Evolutionary conservation across 2,113 vertebrate species (phyloP).

Genomic region (Lophochroa leadbeateri): DNA sequence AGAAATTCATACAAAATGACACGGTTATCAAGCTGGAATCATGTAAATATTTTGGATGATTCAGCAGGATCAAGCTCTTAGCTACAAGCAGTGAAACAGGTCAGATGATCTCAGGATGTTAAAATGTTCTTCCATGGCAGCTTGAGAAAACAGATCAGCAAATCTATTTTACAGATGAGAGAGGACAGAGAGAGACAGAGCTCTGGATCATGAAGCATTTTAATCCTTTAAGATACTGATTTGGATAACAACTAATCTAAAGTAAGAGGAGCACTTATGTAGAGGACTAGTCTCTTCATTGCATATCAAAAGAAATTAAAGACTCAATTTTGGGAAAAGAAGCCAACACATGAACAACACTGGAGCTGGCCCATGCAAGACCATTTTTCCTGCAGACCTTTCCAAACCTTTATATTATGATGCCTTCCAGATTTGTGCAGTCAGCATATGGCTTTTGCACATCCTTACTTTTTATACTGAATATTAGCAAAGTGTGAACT

Average conservation of each 20-base stretch:
- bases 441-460: not conserved
- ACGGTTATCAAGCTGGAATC: not conserved
- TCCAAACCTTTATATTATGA: rapidly evolving
- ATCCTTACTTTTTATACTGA: not conserved
- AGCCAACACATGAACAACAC: not conserved
- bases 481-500: not conserved
- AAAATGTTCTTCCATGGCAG: not conserved
- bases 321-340: not conserved
- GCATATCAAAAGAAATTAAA: not conserved
- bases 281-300: not conserved
- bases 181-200: not conserved
- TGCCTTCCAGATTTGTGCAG: not conserved
- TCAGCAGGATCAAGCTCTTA: not conserved
- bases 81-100: not conserved
- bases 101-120: not conserved
- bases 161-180: not conserved
- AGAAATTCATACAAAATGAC: not conserved
- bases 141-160: not conserved
- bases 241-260: not conserved
- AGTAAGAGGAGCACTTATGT: rapidly evolving
- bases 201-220: not conserved
- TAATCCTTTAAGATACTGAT: not conserved
- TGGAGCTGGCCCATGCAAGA: not conserved
- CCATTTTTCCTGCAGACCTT: not conserved
- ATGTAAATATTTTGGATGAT: not conserved